A percentile compares a stretch with the other conserved stretches of the same genome.
Conservation (phyloP, 2,113 vertebrate species). For the Burhinus oedicnemus region DNA sequence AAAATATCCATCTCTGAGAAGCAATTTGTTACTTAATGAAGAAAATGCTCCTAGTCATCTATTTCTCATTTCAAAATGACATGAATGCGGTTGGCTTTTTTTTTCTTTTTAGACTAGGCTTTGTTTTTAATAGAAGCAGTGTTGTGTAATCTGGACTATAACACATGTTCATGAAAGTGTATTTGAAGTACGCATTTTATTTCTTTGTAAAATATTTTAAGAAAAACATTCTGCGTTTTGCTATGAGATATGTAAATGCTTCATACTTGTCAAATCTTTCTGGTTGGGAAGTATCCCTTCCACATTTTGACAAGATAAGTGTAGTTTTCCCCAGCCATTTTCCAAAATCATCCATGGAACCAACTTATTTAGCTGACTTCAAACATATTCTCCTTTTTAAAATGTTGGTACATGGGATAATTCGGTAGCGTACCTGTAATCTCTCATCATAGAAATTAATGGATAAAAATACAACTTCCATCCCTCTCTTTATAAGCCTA, state of each 20-base stretch:
- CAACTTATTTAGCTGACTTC: not conserved
- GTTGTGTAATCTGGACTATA: not conserved
- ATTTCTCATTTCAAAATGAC: not conserved
- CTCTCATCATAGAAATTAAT: not conserved
- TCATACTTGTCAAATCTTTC: not conserved
- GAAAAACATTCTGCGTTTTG: not conserved
- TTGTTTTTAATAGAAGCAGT: not conserved
- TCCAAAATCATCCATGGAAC: not conserved
- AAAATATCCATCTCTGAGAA: conserved; percentile 34
- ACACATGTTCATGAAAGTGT: not conserved
- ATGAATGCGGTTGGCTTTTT: not conserved
- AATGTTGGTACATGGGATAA: not conserved
- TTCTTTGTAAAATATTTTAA: conserved; percentile 1
- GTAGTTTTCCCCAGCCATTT: not conserved
- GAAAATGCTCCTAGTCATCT: not conserved
- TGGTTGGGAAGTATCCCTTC: not conserved
- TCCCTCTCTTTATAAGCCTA: not conserved
- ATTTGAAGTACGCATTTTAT: not conserved
- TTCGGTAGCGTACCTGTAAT: not conserved
- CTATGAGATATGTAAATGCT: not conserved
- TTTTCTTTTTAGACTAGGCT: not conserved
- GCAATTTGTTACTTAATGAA: conserved; percentile 11
- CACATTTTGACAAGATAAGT: not conserved
- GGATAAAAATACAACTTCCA: not conserved
- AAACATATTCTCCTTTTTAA: not conserved